A percentile compares a stretch with the other conserved stretches of the same genome.
Conservation (phyloP, 2,797 vertebrate genomes). For the Poeciliopsis infans region DNA sequence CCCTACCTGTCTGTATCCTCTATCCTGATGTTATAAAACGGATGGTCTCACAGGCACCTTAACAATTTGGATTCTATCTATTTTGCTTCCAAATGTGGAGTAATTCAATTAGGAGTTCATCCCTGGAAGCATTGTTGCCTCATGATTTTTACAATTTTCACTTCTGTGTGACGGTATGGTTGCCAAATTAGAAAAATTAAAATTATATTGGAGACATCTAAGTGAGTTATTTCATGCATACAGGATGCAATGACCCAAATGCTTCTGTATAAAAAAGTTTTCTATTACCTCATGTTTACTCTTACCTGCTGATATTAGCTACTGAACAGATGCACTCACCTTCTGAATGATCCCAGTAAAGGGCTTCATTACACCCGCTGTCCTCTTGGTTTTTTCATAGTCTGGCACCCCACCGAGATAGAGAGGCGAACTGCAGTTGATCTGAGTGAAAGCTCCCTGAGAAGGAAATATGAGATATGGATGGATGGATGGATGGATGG, state of each 20-base stretch:
- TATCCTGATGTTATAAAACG: background rate
- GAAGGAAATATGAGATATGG: constrained; percentile 8
- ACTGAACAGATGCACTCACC: constrained; percentile 54
- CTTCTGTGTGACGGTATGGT: background rate
- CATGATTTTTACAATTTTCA: background rate
- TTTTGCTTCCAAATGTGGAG: background rate
- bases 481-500: background rate
- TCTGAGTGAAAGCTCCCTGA: constrained; percentile 97
- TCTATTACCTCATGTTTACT: background rate
- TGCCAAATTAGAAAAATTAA: background rate
- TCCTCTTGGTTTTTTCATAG: constrained; percentile 89
- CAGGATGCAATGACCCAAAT: background rate
- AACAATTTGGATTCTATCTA: background rate
- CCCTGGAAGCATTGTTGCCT: background rate
- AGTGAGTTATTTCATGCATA: background rate
- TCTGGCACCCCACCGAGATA: constrained; percentile 91
- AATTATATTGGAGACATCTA: background rate
- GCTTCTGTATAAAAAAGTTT: background rate
- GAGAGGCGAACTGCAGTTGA: constrained; percentile 94
- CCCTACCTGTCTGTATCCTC: background rate
- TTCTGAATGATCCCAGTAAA: constrained; percentile 94
- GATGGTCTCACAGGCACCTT: background rate
- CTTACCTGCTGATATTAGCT: background rate
- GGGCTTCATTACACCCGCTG: constrained; percentile 83
- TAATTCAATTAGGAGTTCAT: background rate